Evolutionary conservation across 35 echinoderm and acorn worm genomes (phyloP).

Genomic region (Amphiura filiformis): DNA sequence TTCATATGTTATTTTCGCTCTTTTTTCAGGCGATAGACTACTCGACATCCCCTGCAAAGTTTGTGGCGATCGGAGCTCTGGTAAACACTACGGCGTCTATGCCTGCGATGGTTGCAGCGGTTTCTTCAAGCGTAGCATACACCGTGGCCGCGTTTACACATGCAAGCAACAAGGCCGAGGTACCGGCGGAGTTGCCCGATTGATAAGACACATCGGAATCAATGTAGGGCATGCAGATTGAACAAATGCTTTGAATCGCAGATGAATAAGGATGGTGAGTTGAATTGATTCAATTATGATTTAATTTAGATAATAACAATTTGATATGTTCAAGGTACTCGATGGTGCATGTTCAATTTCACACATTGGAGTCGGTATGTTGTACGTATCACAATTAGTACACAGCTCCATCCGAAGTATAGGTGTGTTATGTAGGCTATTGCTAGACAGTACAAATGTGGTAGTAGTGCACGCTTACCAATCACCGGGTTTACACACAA

Average conservation of each 20-base stretch:
- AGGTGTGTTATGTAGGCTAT: too few species aligned
- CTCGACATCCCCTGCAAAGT: slow-evolving; percentile 96
- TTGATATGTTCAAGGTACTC: too few species aligned
- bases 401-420: too few species aligned
- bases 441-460: too few species aligned
- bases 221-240: slow-evolving; percentile 89
- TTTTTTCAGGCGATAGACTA: slow-evolving; percentile 59
- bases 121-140: slow-evolving; percentile 97
- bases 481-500: too few species aligned
- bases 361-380: too few species aligned
- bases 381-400: too few species aligned
- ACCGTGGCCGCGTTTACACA: slow-evolving; percentile 81
- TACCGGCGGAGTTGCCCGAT: slow-evolving; percentile 56
- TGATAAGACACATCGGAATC: slow-evolving; percentile 97
- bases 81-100: slow-evolving; percentile 98
- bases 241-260: slow-evolving; percentile 94
- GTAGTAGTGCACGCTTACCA: too few species aligned
- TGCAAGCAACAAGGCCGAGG: slow-evolving; percentile 85
- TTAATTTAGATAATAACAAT: too few species aligned
- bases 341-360: too few species aligned
- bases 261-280: slow-evolving; percentile 99
- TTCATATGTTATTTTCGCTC: not conserved
- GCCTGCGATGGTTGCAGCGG: slow-evolving; percentile 99
- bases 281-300: too few species aligned
- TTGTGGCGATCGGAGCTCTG: slow-evolving; percentile 91